Evolutionary conservation across 1,140 invertebrate species (phyloP).

Genomic region (Drosophila burlai): DNA sequence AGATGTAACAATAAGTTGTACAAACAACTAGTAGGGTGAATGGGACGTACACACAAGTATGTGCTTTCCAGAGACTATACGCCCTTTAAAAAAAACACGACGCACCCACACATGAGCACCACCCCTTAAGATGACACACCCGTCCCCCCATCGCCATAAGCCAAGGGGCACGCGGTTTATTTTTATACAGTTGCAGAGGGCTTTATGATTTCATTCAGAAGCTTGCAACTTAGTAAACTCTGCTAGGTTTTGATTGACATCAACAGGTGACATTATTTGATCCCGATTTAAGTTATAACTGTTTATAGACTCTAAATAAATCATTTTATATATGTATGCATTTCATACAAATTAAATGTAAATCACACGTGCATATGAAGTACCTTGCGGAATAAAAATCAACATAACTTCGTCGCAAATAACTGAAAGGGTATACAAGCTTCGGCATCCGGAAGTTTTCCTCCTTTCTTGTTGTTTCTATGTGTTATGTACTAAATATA

Average conservation of each 20-base stretch:
- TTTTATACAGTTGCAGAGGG: neutral
- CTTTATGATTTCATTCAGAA: neutral
- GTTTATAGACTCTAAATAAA: too few species aligned
- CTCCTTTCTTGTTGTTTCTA: neutral
- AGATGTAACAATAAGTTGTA: slow-evolving; percentile 2
- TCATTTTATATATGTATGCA: too few species aligned
- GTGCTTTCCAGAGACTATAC: neutral
- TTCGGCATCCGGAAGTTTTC: neutral
- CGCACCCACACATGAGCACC: slow-evolving; percentile 17
- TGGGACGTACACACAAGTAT: slow-evolving; percentile 4
- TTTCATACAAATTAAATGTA: neutral
- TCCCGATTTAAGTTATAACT: neutral
- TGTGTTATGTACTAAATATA: slow-evolving; percentile 5
- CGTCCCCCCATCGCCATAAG: neutral
- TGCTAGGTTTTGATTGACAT: neutral
- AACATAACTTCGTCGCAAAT: neutral
- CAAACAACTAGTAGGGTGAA: neutral
- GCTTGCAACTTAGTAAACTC: neutral
- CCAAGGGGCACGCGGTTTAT: neutral
- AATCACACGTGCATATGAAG: neutral
- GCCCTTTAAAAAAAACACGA: slow-evolving; percentile 5
- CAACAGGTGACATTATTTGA: too few species aligned
- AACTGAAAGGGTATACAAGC: neutral
- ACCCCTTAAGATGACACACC: neutral
- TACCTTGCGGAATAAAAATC: neutral